Conservation (phyloP, 2,888 invertebrate genomes). For the Lochmaea crataegi region DNA sequence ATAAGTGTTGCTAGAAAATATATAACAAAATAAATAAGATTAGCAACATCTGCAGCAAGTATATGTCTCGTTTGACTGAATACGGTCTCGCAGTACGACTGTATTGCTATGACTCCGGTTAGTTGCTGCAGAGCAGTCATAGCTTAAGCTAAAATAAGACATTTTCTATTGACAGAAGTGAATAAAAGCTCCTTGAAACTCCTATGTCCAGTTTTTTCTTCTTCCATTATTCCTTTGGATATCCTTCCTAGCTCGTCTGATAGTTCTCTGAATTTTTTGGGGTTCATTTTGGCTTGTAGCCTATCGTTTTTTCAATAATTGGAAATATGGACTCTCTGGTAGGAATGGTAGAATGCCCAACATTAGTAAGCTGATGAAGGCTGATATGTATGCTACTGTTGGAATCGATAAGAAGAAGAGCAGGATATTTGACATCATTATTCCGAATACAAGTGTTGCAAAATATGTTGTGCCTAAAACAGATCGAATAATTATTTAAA, state of each 20-base stretch:
- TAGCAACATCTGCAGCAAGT: slow-evolving; percentile 57
- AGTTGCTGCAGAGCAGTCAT: slow-evolving; percentile 67
- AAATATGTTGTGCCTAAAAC: slow-evolving; percentile 31
- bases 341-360: slow-evolving; percentile 67
- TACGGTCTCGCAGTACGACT: slow-evolving; percentile 60
- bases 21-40: slow-evolving; percentile 49
- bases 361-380: slow-evolving; percentile 12
- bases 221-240: slow-evolving; percentile 66
- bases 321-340: slow-evolving; percentile 78
- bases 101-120: slow-evolving; percentile 62
- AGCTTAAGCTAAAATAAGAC: slow-evolving; percentile 57
- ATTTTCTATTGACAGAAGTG: slow-evolving; percentile 52
- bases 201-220: slow-evolving; percentile 64
- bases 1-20: slow-evolving; percentile 21
- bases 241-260: slow-evolving; percentile 67
- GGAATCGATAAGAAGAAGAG: slow-evolving; percentile 26
- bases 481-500: neutral
- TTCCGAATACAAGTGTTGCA: slow-evolving; percentile 35
- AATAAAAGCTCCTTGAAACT: slow-evolving; percentile 64
- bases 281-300: slow-evolving; percentile 71
- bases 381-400: slow-evolving; percentile 17
- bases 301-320: slow-evolving; percentile 69
- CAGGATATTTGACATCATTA: slow-evolving; percentile 37
- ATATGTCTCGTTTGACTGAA: slow-evolving; percentile 58
- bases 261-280: slow-evolving; percentile 69